phyloP scores from a whole-genome alignment of 1,140 invertebrate species.

The Drosophila mayri region DNA sequence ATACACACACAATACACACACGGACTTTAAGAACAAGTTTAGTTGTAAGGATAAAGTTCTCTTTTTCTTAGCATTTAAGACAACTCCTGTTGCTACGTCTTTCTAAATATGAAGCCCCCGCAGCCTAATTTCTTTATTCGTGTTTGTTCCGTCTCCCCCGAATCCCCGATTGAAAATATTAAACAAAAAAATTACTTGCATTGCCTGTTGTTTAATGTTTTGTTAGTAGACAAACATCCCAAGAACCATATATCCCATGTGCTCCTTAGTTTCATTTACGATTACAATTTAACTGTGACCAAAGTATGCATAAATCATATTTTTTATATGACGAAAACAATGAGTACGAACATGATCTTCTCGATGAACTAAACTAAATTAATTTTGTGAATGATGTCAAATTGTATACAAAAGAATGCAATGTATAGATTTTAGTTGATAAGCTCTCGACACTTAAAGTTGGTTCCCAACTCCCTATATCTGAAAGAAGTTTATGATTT shows the following conservation, averaged over 20 bases:
- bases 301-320: slow-evolving; percentile 59
- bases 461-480: slow-evolving; percentile 21
- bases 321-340: slow-evolving; percentile 40
- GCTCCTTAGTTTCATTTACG: slow-evolving; percentile 49
- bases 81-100: slow-evolving; percentile 64
- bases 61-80: slow-evolving; percentile 70
- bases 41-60: slow-evolving; percentile 72
- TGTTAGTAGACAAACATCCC: slow-evolving; percentile 59
- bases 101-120: slow-evolving; percentile 31
- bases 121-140: slow-evolving; percentile 40
- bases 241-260: slow-evolving; percentile 39
- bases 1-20: slow-evolving; percentile 27
- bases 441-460: slow-evolving; percentile 39
- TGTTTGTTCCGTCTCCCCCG: slow-evolving; percentile 53
- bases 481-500: slow-evolving; percentile 58
- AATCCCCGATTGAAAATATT: slow-evolving; percentile 21
- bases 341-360: slow-evolving; percentile 29
- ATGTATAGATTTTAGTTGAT: slow-evolving; percentile 74
- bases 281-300: slow-evolving; percentile 56
- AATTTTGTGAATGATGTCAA: slow-evolving; percentile 61
- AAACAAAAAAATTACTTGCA: slow-evolving; percentile 33
- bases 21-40: slow-evolving; percentile 48
- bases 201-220: slow-evolving; percentile 69
- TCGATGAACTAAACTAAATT: slow-evolving; percentile 48
- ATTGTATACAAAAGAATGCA: slow-evolving; percentile 65